A percentile compares a stretch with the other conserved stretches of the same genome.
Conservation (phyloP, 2,113 vertebrate genomes). For the Oplegnathus fasciatus region DNA sequence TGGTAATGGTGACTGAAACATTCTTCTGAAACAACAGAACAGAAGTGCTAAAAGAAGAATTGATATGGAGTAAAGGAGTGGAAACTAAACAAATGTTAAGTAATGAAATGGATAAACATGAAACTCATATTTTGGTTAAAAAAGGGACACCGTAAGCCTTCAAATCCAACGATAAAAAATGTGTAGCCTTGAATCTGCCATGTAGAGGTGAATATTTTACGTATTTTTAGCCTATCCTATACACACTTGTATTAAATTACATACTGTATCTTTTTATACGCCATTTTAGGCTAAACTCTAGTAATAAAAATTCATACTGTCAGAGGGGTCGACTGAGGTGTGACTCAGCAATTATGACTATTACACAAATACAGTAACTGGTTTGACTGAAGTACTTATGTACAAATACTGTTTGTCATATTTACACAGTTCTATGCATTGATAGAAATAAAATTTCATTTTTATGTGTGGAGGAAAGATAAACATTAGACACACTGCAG, state of each 20-base stretch:
- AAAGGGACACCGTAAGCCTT: conserved; percentile 16
- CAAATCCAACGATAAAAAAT: conserved; percentile 46
- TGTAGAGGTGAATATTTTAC: conserved; percentile 33
- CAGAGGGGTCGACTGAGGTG: conserved; percentile 27
- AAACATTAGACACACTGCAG: conserved; percentile 21
- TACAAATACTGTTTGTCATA: conserved; percentile 79
- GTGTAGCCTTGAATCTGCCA: conserved; percentile 31
- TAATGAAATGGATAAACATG: conserved; percentile 15
- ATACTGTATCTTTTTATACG: conserved; percentile 44
- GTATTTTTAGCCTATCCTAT: conserved; percentile 36
- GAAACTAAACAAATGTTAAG: conserved; percentile 3
- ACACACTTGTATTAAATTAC: conserved; percentile 61
- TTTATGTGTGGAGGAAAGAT: conserved; percentile 32
- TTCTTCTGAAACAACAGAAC: conserved; percentile 38
- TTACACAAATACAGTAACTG: conserved; percentile 39
- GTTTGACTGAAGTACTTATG: conserved; percentile 49
- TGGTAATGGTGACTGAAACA: conserved; percentile 30
- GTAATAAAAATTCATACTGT: conserved; percentile 44
- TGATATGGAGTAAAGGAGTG: not conserved
- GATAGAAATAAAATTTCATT: conserved; percentile 48
- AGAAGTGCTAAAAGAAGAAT: conserved; percentile 31
- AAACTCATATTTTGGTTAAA: conserved; percentile 5
- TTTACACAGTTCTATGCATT: conserved; percentile 61
- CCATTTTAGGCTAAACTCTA: conserved; percentile 47
- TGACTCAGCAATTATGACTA: conserved; percentile 15